Evolutionary conservation across 1,140 invertebrate species (phyloP).

Genomic region (Drosophila mayri): DNA sequence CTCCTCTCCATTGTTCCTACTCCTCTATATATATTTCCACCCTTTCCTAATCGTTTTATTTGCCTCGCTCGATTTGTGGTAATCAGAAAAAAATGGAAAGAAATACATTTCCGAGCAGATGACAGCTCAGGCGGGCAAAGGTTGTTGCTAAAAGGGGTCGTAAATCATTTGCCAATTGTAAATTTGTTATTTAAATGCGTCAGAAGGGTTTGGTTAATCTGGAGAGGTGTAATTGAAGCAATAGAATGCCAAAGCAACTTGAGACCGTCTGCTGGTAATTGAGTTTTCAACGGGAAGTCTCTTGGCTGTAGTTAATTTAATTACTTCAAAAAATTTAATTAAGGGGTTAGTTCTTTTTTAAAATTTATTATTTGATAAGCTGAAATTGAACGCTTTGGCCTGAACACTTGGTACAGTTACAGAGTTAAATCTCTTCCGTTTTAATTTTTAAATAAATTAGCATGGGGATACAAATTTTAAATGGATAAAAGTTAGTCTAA

Average conservation of each 20-base stretch:
- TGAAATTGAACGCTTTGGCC: not conserved
- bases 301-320: not conserved
- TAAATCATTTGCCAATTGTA: constrained; percentile 43
- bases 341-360: not conserved
- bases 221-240: constrained; percentile 38
- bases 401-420: too few relatives aligned
- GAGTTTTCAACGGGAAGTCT: not conserved
- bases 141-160: constrained; percentile 4
- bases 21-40: not conserved
- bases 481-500: too few relatives aligned
- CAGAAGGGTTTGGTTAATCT: constrained; percentile 37
- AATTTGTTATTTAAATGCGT: constrained; percentile 37
- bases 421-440: too few relatives aligned
- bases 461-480: too few relatives aligned
- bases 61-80: constrained; percentile 51
- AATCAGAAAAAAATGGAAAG: constrained; percentile 12
- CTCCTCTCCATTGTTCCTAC: constrained; percentile 20
- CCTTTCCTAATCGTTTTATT: constrained; percentile 72
- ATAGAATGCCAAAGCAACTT: constrained; percentile 19
- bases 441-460: too few relatives aligned
- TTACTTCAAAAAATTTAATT: not conserved
- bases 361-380: not conserved
- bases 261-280: constrained; percentile 30
- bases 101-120: constrained; percentile 10
- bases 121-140: constrained; percentile 28